These are phyloP conservation scores for Byasa hedistus DNA, from an alignment of 2,888 invertebrate species.

Conservation along the genomic window DNA sequence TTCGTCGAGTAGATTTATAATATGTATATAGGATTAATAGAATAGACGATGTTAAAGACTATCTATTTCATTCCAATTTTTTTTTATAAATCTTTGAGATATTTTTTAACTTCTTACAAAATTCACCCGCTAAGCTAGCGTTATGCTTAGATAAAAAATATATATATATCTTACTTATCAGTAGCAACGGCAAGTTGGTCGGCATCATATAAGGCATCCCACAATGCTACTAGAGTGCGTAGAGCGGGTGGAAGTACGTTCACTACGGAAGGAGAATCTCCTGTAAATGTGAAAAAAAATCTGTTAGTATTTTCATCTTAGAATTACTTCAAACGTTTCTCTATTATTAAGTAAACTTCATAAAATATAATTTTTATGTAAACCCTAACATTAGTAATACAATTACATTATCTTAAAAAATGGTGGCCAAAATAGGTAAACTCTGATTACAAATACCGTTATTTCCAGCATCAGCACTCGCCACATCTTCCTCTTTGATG, in stretches of 20 bases:
- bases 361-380: too few species aligned
- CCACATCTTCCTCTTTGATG: slow-evolving; percentile 76
- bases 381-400: too few species aligned
- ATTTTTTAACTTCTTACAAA: too few species aligned
- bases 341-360: not conserved
- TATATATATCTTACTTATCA: slow-evolving; percentile 52
- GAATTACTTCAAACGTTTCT: not conserved
- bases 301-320: not conserved
- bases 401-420: too few species aligned
- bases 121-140: not conserved
- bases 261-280: slow-evolving; percentile 72
- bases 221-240: slow-evolving; percentile 91
- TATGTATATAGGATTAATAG: too few species aligned
- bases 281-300: slow-evolving; percentile 16
- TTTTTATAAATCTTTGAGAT: too few species aligned
- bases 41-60: too few species aligned
- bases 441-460: too few species aligned
- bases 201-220: slow-evolving; percentile 89
- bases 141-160: not conserved
- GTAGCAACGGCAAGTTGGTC: slow-evolving; percentile 62
- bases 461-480: slow-evolving; percentile 34
- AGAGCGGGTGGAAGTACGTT: slow-evolving; percentile 92
- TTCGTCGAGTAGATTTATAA: too few species aligned
- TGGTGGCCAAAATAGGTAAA: too few species aligned
- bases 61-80: too few species aligned